phyloP scores from a whole-genome alignment of 2,113 vertebrate genomes.

The Felis chaus region DNA sequence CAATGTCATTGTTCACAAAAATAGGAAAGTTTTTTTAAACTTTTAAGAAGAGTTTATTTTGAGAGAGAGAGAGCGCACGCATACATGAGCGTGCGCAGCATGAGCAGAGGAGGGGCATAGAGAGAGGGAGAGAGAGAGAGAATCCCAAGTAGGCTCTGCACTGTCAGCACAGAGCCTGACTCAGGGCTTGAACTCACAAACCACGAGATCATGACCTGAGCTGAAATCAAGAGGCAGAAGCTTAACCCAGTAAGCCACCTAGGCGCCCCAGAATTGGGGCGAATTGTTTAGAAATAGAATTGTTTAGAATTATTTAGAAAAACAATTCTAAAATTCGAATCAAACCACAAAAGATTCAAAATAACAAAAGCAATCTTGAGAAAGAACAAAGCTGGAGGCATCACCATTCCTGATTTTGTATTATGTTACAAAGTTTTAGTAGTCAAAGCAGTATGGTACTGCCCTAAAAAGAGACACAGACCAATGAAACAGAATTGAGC shows the following conservation, averaged over 20 bases:
- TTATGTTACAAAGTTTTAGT: neutral
- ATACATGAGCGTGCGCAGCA: too few relatives aligned
- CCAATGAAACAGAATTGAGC: neutral
- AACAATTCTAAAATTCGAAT: neutral
- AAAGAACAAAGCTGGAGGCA: neutral
- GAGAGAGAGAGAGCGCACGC: too few relatives aligned
- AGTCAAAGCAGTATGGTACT: neutral
- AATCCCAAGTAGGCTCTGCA: too few relatives aligned
- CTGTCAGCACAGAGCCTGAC: too few relatives aligned
- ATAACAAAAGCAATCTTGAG: neutral
- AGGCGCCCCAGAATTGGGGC: neutral
- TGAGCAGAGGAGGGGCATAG: too few relatives aligned
- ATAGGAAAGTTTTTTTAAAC: neutral
- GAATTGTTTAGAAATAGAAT: too few relatives aligned
- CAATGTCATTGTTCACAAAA: neutral
- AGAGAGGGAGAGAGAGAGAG: too few relatives aligned
- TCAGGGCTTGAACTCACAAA: too few relatives aligned
- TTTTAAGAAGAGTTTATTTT: too few relatives aligned
- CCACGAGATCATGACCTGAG: too few relatives aligned
- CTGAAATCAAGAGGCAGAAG: too few relatives aligned
- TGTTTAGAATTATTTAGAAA: neutral
- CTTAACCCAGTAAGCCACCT: too few relatives aligned
- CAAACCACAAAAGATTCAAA: neutral
- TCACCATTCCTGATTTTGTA: neutral
- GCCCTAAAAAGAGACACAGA: neutral